These are phyloP conservation scores for Arbacia lixula DNA, from an alignment of 53 echinoderm and acorn worm genomes.

Conservation along the genomic window DNA sequence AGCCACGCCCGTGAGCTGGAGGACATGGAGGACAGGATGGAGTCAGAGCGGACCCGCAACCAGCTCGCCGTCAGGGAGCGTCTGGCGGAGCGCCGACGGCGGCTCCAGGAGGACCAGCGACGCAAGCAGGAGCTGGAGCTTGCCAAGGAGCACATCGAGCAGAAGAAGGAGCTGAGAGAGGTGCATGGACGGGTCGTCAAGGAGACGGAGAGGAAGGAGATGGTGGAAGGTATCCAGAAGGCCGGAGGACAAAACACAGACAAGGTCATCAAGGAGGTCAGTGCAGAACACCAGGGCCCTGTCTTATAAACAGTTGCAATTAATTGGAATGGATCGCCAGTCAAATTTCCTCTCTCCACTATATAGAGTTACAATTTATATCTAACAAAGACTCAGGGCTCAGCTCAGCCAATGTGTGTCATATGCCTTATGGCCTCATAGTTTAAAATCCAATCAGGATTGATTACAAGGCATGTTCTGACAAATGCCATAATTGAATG, in stretches of 20 bases:
- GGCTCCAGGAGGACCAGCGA: conserved; percentile 77
- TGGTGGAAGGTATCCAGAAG: conserved; percentile 85
- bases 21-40: conserved; percentile 89
- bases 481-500: no score
- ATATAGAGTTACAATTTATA: no score
- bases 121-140: conserved; percentile 85
- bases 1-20: conserved; percentile 92
- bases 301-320: no score
- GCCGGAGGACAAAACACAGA: conserved; percentile 86
- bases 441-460: no score
- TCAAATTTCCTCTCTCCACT: no score
- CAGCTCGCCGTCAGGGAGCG: conserved; percentile 73
- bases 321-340: no score
- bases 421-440: no score
- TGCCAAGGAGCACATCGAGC: conserved; percentile 80
- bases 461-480: no score
- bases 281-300: conserved; percentile 15
- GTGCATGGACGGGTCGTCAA: conserved; percentile 77
- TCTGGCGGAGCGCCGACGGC: conserved; percentile 75
- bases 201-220: conserved; percentile 83
- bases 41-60: conserved; percentile 74
- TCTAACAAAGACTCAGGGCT: no score
- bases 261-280: conserved; percentile 85
- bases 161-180: conserved; percentile 93
- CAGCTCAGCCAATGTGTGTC: no score